Conservation (phyloP, 2,888 invertebrate species). For the Pachycephus smyrnensis region DNA sequence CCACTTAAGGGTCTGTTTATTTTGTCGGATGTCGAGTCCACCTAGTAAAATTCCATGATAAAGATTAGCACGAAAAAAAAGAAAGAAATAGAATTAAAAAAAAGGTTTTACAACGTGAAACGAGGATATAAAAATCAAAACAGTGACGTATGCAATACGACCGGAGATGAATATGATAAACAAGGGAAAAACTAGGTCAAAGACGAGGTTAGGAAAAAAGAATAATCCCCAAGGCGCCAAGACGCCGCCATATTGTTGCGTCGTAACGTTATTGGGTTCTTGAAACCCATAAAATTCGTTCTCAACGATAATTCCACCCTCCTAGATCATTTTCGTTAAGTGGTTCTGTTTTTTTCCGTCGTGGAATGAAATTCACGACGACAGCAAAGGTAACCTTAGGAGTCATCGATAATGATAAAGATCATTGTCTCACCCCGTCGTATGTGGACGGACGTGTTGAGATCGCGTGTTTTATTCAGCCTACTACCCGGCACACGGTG, state of each 20-base stretch:
- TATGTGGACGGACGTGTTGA: not conserved
- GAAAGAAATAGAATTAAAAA: too few relatives aligned
- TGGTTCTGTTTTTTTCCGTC: not conserved
- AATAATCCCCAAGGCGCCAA: constrained; percentile 55
- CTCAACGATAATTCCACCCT: not conserved
- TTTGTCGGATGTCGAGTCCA: not conserved
- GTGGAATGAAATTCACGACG: too few relatives aligned
- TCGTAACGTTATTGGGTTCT: not conserved
- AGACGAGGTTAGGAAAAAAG: constrained; percentile 20
- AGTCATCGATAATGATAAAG: not conserved
- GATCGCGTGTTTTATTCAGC: not conserved
- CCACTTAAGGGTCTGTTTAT: not conserved
- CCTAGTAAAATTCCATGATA: not conserved
- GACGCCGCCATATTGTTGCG: constrained; percentile 42
- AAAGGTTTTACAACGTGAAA: too few relatives aligned
- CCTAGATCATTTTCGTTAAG: not conserved
- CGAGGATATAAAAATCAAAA: not conserved
- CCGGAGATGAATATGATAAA: constrained; percentile 21
- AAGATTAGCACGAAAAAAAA: too few relatives aligned
- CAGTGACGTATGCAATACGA: not conserved
- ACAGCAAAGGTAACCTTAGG: too few relatives aligned
- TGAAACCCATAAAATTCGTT: not conserved
- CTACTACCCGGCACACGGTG: not conserved
- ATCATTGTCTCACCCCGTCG: not conserved
- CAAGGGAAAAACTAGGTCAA: constrained; percentile 22